Conservation (phyloP, 1,140 invertebrate species). For the Cotesia vestalis region DNA sequence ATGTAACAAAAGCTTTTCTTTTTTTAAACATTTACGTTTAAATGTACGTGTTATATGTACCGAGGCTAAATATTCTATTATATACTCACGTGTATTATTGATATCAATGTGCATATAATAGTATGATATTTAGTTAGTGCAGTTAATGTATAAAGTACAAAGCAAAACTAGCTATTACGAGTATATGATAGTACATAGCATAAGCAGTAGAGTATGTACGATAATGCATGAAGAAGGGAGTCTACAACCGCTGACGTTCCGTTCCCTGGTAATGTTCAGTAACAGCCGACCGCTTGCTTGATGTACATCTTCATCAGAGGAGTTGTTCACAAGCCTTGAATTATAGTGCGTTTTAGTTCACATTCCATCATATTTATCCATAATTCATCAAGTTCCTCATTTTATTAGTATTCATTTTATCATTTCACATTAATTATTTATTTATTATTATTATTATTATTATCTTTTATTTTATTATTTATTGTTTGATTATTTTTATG, state of each 20-base stretch:
- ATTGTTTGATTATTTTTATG: slow-evolving; percentile 31
- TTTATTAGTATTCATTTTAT: slow-evolving; percentile 15
- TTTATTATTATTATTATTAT: slow-evolving; percentile 5
- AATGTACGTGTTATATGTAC: too few relatives aligned
- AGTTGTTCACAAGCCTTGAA: neutral
- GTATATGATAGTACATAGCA: slow-evolving; percentile 1
- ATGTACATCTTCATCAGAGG: slow-evolving; percentile 22
- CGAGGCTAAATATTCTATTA: too few relatives aligned
- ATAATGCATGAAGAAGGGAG: slow-evolving; percentile 18
- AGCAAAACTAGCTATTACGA: slow-evolving; percentile 12
- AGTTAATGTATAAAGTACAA: neutral
- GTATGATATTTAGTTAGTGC: too few relatives aligned
- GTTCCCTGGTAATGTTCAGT: slow-evolving; percentile 27
- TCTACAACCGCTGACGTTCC: slow-evolving; percentile 13
- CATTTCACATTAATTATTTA: slow-evolving; percentile 9
- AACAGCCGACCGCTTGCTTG: slow-evolving; percentile 15
- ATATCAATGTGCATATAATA: too few relatives aligned
- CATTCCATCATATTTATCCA: slow-evolving; percentile 8
- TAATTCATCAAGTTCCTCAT: slow-evolving; percentile 1
- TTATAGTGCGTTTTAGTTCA: slow-evolving; percentile 9
- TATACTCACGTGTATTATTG: too few relatives aligned
- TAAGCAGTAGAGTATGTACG: too few relatives aligned
- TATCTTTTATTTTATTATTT: slow-evolving; percentile 1
- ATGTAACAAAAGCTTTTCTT: too few relatives aligned
- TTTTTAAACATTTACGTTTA: too few relatives aligned